Conservation (phyloP, 2,797 vertebrate species). For the Poecilia picta region DNA sequence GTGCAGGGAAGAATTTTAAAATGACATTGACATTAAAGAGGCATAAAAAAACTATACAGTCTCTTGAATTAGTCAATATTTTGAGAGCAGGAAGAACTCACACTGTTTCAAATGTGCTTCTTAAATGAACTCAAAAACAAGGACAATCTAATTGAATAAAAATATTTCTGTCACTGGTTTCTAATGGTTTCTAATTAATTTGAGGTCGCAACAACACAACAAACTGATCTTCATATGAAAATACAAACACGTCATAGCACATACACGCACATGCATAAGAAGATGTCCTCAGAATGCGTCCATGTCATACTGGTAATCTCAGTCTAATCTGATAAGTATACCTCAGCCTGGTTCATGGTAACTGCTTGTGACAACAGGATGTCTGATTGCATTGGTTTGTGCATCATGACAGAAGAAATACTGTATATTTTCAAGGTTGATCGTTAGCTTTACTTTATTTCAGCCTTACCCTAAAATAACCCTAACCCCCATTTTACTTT, state of each 20-base stretch:
- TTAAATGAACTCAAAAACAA: neutral
- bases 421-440: neutral
- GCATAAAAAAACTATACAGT: neutral
- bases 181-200: neutral
- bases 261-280: constrained; percentile 7
- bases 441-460: neutral
- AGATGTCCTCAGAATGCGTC: constrained; percentile 24
- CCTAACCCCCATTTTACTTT: too few species aligned
- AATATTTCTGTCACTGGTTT: neutral
- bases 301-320: constrained; percentile 49
- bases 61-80: neutral
- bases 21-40: neutral
- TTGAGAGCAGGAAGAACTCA: neutral
- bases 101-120: neutral
- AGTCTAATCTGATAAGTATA: constrained; percentile 58
- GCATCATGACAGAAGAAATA: neutral
- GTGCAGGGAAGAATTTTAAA: neutral
- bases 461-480: too few species aligned
- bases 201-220: neutral
- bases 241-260: constrained; percentile 1
- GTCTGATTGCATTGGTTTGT: neutral
- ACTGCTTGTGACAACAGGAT: constrained; percentile 49
- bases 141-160: neutral
- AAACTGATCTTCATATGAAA: neutral
- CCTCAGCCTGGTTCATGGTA: constrained; percentile 45